Percentiles rank a stretch among this genome's conserved stretches.
Evolutionary conservation across 2,888 invertebrate genomes (phyloP).

Genomic region (Cyclophora albipunctata): DNA sequence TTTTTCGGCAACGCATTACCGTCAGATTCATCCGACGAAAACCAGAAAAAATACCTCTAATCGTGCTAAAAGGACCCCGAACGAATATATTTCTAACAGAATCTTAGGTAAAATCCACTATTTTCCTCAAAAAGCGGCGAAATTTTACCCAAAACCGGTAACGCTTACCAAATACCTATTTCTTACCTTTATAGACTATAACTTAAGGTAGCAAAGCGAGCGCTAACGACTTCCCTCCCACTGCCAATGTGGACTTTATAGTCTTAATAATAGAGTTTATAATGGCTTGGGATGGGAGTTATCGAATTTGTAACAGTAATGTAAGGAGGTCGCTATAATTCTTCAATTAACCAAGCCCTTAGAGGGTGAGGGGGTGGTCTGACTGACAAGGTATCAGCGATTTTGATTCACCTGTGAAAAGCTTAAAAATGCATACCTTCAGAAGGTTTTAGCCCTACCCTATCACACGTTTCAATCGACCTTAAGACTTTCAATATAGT

Average conservation of each 20-base stretch:
- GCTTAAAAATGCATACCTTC: too few species aligned
- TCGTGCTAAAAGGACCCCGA: too few species aligned
- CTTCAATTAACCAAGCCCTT: slow-evolving; percentile 50
- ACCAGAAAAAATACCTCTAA: too few species aligned
- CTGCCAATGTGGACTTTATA: slow-evolving; percentile 13
- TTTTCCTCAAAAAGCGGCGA: too few species aligned
- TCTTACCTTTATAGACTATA: slow-evolving; percentile 1
- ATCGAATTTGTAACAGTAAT: slow-evolving; percentile 35
- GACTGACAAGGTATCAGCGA: slow-evolving; percentile 12
- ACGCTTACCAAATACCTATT: slow-evolving; percentile 2
- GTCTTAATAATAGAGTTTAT: slow-evolving; percentile 19
- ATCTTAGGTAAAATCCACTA: too few species aligned
- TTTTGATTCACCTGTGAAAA: background rate
- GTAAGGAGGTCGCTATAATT: slow-evolving; percentile 51
- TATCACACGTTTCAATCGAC: too few species aligned
- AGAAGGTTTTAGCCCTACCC: too few species aligned
- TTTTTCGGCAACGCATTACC: too few species aligned
- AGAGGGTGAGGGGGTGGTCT: slow-evolving; percentile 17
- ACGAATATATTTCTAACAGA: too few species aligned
- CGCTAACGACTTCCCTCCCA: slow-evolving; percentile 2
- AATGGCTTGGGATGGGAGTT: slow-evolving; percentile 23
- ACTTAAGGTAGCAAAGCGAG: slow-evolving; percentile 2
- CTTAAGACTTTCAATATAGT: too few species aligned
- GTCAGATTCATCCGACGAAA: too few species aligned
- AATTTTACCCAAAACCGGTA: too few species aligned